A percentile compares a stretch with the other conserved stretches of the same genome.
Evolutionary conservation across 2,888 invertebrate species (phyloP).

Genomic region (Hydriomena furcata): DNA sequence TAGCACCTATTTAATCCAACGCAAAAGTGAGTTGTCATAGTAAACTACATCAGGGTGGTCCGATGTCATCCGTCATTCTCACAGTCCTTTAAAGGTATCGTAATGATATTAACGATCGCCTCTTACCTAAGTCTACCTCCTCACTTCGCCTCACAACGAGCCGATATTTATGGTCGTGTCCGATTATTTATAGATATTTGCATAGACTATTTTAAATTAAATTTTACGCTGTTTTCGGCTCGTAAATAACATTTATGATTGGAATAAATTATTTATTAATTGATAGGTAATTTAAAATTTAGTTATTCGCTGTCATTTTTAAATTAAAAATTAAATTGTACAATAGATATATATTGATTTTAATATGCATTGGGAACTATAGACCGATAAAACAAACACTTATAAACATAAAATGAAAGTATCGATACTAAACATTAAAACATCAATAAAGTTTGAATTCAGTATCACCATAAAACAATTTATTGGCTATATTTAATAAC

Average conservation of each 20-base stretch:
- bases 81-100: conserved; percentile 36
- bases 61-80: conserved; percentile 21
- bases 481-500: conserved; percentile 7
- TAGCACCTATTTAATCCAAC: too few species aligned
- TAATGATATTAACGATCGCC: conserved; percentile 53
- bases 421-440: conserved; percentile 3
- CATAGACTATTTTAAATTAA: conserved; percentile 41
- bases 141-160: conserved; percentile 34
- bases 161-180: conserved; percentile 55
- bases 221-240: conserved; percentile 33
- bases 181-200: conserved; percentile 38
- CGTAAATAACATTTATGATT: conserved; percentile 38
- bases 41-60: conserved; percentile 22
- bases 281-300: conserved; percentile 1
- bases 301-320: too few species aligned
- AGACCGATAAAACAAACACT: background rate
- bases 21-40: conserved; percentile 26
- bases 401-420: background rate
- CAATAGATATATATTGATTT: too few species aligned
- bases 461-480: conserved; percentile 1
- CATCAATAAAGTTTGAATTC: conserved; percentile 2
- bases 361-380: background rate
- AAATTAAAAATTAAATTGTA: too few species aligned
- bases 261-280: conserved; percentile 21
- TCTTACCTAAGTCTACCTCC: conserved; percentile 6